A percentile compares a stretch with the other conserved stretches of the same genome.
Evolutionary conservation across 2,888 invertebrate genomes (phyloP).

Genomic region (Vesta saturnalis): DNA sequence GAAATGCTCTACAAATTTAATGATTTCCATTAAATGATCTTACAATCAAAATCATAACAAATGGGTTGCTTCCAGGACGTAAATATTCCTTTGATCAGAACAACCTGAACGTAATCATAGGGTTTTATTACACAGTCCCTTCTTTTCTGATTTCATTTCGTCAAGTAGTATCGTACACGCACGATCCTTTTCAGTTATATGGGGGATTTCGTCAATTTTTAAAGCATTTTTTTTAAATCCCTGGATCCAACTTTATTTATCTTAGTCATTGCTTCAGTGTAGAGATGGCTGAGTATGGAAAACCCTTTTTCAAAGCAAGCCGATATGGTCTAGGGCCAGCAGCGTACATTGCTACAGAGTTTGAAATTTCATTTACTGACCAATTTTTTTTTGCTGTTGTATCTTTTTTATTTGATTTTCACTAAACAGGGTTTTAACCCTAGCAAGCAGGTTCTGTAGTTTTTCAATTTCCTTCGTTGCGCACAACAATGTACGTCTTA

Average conservation of each 20-base stretch:
- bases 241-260: no score
- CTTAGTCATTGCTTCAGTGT: neutral
- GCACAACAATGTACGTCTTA: neutral
- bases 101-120: neutral
- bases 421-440: neutral
- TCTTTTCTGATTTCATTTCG: neutral
- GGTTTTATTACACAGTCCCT: neutral
- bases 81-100: neutral
- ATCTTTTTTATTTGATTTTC: conserved; percentile 1
- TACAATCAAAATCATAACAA: neutral
- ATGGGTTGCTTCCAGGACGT: neutral
- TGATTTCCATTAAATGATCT: neutral
- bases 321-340: neutral
- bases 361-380: no score
- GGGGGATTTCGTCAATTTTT: neutral
- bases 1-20: no score
- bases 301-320: neutral
- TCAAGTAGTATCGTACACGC: neutral
- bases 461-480: neutral
- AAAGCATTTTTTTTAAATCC: neutral
- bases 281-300: neutral
- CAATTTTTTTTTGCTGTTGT: neutral
- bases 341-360: no score
- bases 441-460: neutral
- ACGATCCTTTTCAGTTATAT: neutral